Evolutionary conservation across 2,797 vertebrate species (phyloP), one percentile per base, ranked within the genome.

Genomic region (Sphenopsis melanotis): DNA sequence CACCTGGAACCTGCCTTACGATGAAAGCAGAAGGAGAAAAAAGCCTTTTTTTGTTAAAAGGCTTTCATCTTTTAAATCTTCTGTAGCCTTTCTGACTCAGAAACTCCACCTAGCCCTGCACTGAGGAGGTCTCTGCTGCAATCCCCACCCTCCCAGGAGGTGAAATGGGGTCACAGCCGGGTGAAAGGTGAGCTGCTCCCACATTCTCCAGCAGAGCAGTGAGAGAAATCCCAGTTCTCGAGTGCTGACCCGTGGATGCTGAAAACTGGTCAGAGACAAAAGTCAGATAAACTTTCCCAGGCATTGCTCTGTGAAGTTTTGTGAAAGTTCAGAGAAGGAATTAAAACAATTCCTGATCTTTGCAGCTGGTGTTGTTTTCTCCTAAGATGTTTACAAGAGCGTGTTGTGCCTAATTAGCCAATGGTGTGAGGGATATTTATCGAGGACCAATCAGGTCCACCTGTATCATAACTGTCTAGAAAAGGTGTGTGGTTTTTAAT

Each of bases 1-100:
- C 53, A 42, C 50, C 4, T 0, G 5, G 63, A 76, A 46, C 29
- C n/a, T 32, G n/a, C 44, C 32, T 72, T 20, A 29, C 0, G 0
- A 8, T 36, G n/a, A 76, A 79, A 91, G 61, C 15, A 76, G 13
- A 27, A 53, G 12, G n/a, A 44, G 17, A 13, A 21, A 50, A 66
- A 57, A 20, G 10, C 0, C 12, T 26, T 50, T 50, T 49, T 50
- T 16, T 50, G 2, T 10, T 11, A 29, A 64, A 63, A 59, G 3
- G 3, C 11, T 89, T 72, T 70, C 1, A 26, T 37, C 10, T 57
- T 70, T 46, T 37, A 46, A 53, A 29, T 5, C 20, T 77, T 63
- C 9, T 17, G 15, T 12, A 47, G 9, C 15, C 7, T 49, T 77
- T 78, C 30, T 76, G 34, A 59, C 22, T 37, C 68, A 46, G 42